A percentile compares a stretch with the other conserved stretches of the same genome.
These are phyloP conservation scores for Pseudomyrmex gracilis DNA, from an alignment of 1,140 invertebrate genomes.

Conservation along the genomic window DNA sequence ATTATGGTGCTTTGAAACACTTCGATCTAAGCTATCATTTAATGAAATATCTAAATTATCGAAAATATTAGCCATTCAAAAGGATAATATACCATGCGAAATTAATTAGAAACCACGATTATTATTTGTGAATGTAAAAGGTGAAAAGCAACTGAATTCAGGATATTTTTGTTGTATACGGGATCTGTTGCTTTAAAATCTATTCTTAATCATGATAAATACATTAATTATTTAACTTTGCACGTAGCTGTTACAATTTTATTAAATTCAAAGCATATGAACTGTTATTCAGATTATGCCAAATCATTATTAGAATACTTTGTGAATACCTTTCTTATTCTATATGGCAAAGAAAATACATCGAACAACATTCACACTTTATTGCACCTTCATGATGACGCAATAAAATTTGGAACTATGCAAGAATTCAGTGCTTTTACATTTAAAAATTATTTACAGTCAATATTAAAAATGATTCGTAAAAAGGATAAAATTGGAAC, in stretches of 20 bases:
- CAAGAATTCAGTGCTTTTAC: constrained; percentile 25
- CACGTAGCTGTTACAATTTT: constrained; percentile 10
- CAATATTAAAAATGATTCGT: constrained; percentile 10
- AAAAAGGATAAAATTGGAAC: constrained; percentile 23
- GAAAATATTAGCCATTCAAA: neutral
- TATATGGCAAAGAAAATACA: constrained; percentile 30
- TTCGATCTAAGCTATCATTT: constrained; percentile 1
- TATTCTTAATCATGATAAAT: constrained; percentile 5
- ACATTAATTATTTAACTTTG: constrained; percentile 23
- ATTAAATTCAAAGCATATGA: constrained; percentile 14
- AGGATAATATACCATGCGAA: neutral
- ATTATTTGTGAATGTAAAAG: constrained; percentile 1
- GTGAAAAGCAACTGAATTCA: constrained; percentile 24
- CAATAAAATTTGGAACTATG: constrained; percentile 1
- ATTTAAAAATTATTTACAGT: constrained; percentile 22
- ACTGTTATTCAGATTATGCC: constrained; percentile 4
- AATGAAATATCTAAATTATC: constrained; percentile 14
- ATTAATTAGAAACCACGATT: constrained; percentile 16
- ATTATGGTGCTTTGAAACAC: constrained; percentile 4
- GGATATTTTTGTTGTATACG: constrained; percentile 11
- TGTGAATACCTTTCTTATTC: constrained; percentile 14
- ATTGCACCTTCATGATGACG: constrained; percentile 21
- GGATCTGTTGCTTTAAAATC: neutral
- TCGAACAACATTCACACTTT: neutral
- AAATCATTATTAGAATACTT: constrained; percentile 25